Base-by-base conservation (phyloP, 2,888 invertebrate genomes). In the Strigamia crassipes region DNA sequence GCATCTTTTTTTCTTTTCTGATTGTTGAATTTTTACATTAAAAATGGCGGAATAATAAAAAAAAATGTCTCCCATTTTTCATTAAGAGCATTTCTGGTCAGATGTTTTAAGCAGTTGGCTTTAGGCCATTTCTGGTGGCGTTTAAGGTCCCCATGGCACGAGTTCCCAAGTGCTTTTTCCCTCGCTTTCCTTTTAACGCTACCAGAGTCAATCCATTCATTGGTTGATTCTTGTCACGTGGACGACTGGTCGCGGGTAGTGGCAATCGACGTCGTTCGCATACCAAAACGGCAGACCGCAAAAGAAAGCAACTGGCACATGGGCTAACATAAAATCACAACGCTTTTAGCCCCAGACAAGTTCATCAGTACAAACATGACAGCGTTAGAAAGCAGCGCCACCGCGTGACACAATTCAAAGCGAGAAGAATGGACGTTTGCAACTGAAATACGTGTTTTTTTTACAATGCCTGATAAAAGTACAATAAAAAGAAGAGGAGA, bases 361-460 rank as follows among this genome's bases (percentile, higher is more conserved):
- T 66, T 66, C 61, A 66, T 66, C 61, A 66, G 61, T 66, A 66
- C 61, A 66, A 66, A 66, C 61, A 66, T 66, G 61, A 66, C 61
- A 66, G 61, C 61, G 18, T 66, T 66, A 66, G 61, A 21, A 66
- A 66, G 61, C 61, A 66, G 61, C 61, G 61, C 61, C 61, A 18
- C 61, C 21, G 61, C 8, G 61, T 66, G 61, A 66, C 23, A 21
- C 23, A 21, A 66, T 66, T 66, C 61, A 66, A 66, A 66, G 61
- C 23, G 21, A 23, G 21, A 66, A 46, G 46, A 66, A 66, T 66
- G 61, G 8, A 23, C 13, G 1, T 46, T n/a, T 21, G n/a, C 61
- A 23, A 12, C 38, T 66, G 2, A 23, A 21, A 66, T 66, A 66
- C 21, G 13, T 66, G 61, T 23, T 66, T 21, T 66, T 46, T 46